Base-by-base conservation (phyloP, 2,797 vertebrate genomes). In the Esox masquinongy region DNA sequence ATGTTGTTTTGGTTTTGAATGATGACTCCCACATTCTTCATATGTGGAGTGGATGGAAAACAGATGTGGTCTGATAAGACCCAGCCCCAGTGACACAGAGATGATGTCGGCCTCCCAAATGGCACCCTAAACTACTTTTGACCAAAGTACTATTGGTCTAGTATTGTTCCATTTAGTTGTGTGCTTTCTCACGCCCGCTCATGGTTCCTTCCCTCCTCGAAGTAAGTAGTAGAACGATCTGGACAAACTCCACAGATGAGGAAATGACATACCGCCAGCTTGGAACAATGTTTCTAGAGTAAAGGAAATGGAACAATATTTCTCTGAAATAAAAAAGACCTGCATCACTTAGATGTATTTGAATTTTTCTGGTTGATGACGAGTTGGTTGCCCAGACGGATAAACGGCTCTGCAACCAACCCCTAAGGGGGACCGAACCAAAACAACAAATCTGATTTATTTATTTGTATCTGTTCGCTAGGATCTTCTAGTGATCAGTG, bases 11-110 rank as follows among this genome's bases (percentile, higher is more conserved):
- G 56, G 24, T 61, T 61, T 12, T 12, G 6, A 70, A 50, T 12
- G 47, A 69, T 43, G 68, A 22, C 68, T 69, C 43, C 34, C 68
- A 84, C 84, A 85, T 79, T 82, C 50, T 50, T 66, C 72, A 81
- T 83, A 80, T 26, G 75, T 77, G 82, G 14, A 83, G 69, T 76
- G 76, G 51, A 81, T 73, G 88, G 89, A 81, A 86, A 91, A 84
- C 90, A 92, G 88, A 89, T 91, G 89, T 89, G 90, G 89, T 79
- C 85, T 88, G 86, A 84, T 74, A 68, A 83, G 84, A 81, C 76
- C 51, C 15, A 79, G 80, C 72, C 88, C 82, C 2, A 82, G 88
- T 83, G 88, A 86, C 77, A 83, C 81, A 84, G 82, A 86, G 86
- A 84, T 84, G 86, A 80, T 82, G 79, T 67, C 0, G 4, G 29